These are phyloP conservation scores for Chironomus striatipennis DNA, from an alignment of 1,140 invertebrate species.

Conservation along the genomic window DNA sequence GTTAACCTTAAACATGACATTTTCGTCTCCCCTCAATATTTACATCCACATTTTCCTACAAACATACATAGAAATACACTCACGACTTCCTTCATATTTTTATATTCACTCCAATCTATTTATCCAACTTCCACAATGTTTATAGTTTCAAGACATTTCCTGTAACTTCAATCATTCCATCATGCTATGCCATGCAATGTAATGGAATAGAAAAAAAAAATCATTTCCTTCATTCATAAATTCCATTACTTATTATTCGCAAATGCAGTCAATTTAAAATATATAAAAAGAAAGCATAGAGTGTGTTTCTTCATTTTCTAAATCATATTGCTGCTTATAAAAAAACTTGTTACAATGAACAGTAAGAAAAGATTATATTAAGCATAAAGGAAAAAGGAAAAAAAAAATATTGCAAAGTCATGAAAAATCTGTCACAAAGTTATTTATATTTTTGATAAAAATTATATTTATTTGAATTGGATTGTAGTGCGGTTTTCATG, in stretches of 20 bases:
- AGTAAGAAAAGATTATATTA: background rate
- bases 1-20: too few relatives aligned
- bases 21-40: too few relatives aligned
- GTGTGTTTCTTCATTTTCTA: background rate
- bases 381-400: background rate
- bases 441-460: background rate
- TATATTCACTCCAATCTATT: too few relatives aligned
- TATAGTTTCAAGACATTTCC: too few relatives aligned
- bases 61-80: too few relatives aligned
- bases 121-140: too few relatives aligned
- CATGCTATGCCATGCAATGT: background rate
- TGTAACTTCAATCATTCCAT: too few relatives aligned
- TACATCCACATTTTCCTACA: too few relatives aligned
- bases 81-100: too few relatives aligned
- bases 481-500: too few relatives aligned
- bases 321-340: background rate
- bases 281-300: background rate
- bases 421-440: slow-evolving; percentile 12
- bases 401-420: background rate
- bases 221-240: slow-evolving; percentile 5
- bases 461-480: too few relatives aligned
- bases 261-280: slow-evolving; percentile 6
- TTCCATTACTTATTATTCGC: slow-evolving; percentile 9
- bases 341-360: background rate
- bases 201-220: background rate